Conservation (phyloP, 2,888 invertebrate species). For the Macrophya alboannulata region DNA sequence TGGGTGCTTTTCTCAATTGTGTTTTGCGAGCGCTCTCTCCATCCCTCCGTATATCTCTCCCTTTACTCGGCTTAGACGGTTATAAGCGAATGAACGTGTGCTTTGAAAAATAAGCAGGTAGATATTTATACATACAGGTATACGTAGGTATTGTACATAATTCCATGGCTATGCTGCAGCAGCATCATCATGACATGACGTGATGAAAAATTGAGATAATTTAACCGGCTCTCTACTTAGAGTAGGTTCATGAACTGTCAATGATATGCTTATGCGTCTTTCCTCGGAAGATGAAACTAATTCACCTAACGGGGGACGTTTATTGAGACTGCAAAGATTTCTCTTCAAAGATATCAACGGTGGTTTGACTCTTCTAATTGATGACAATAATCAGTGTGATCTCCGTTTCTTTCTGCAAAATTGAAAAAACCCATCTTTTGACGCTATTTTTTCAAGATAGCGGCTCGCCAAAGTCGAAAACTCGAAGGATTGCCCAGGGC, state of each 20-base stretch:
- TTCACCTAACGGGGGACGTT: constrained; percentile 50
- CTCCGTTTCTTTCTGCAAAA: neutral
- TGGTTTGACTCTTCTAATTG: neutral
- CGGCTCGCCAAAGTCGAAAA: no score
- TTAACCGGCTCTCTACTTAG: neutral
- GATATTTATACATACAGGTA: no score
- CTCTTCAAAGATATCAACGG: neutral
- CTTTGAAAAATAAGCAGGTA: neutral
- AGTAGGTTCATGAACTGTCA: neutral
- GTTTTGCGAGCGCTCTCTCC: constrained; percentile 57
- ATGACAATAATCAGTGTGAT: constrained; percentile 7
- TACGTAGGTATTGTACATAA: neutral
- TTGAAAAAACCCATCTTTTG: neutral
- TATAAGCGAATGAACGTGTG: neutral
- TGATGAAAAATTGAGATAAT: constrained; percentile 42
- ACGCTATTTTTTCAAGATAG: no score
- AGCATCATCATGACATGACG: neutral
- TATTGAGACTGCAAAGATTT: constrained; percentile 21
- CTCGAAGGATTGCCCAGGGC: no score
- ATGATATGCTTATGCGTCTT: neutral
- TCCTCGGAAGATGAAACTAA: constrained; percentile 42
- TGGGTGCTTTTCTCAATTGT: constrained; percentile 67
- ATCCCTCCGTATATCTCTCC: neutral
- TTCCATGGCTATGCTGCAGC: neutral
- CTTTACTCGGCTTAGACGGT: neutral